Conservation (phyloP, 2,113 vertebrate genomes). For the Triplophysa tibetana region DNA sequence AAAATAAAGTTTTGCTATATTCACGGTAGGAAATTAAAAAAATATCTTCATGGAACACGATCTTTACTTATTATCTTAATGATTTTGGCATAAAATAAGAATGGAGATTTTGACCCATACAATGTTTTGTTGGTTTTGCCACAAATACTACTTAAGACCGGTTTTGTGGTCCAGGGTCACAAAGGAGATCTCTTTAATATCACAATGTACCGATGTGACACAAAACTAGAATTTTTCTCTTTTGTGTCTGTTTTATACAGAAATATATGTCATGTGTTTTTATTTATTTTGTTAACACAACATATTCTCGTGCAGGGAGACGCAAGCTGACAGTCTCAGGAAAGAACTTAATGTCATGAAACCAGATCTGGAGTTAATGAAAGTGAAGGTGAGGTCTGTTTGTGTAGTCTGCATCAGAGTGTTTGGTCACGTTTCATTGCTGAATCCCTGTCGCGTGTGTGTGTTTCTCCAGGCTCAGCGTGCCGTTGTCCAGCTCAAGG, state of each 20-base stretch:
- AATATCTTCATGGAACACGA: too few relatives aligned
- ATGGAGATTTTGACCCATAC: too few relatives aligned
- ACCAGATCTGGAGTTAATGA: conserved; percentile 77
- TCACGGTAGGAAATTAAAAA: too few relatives aligned
- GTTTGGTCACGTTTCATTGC: background rate
- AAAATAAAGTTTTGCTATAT: too few relatives aligned
- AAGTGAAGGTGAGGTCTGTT: conserved; percentile 64
- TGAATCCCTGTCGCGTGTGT: background rate
- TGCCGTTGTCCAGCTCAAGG: conserved; percentile 69
- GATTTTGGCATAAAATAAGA: too few relatives aligned
- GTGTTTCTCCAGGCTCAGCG: conserved; percentile 75
- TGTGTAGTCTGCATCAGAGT: background rate
- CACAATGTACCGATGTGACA: background rate
- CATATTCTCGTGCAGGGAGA: conserved; percentile 37
- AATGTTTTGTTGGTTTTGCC: too few relatives aligned
- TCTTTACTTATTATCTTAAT: too few relatives aligned
- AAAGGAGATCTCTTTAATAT: background rate
- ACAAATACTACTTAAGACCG: too few relatives aligned
- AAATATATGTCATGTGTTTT: too few relatives aligned
- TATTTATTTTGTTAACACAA: background rate
- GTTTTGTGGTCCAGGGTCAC: too few relatives aligned
- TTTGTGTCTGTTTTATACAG: too few relatives aligned
- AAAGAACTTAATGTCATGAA: conserved; percentile 82
- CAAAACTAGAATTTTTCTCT: too few relatives aligned
- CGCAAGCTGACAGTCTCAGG: conserved; percentile 75